Evolutionary conservation across 2,113 vertebrate genomes (phyloP).

Genomic region (Lamprologus sp.): DNA sequence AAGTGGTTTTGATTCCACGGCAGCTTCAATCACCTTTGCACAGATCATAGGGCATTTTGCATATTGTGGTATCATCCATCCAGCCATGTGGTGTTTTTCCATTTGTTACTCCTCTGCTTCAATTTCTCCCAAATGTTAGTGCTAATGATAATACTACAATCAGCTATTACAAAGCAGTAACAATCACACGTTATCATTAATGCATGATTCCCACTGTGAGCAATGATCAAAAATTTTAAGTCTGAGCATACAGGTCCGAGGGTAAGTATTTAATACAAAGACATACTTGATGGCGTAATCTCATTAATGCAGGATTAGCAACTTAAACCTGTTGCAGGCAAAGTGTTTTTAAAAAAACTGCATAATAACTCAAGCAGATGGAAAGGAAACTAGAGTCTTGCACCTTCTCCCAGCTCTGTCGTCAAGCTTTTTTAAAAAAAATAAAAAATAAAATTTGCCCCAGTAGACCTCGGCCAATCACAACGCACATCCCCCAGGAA

Average conservation of each 20-base stretch:
- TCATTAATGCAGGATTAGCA: neutral
- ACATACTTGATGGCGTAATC: slow-evolving; percentile 1
- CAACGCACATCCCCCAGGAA: neutral
- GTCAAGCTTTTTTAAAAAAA: neutral
- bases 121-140: neutral
- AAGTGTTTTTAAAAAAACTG: neutral
- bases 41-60: neutral
- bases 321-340: neutral
- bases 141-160: neutral
- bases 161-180: neutral
- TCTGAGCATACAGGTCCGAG: neutral
- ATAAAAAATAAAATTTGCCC: neutral
- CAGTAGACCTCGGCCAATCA: neutral
- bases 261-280: slow-evolving; percentile 1
- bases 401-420: neutral
- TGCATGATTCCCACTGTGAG: neutral
- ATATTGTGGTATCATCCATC: neutral
- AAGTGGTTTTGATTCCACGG: neutral
- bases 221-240: neutral
- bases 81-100: neutral
- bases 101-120: neutral
- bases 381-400: neutral
- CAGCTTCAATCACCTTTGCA: neutral
- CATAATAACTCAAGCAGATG: neutral
- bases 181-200: neutral